Evolutionary conservation across 2,888 invertebrate genomes (phyloP).

Genomic region (Mylabris sibirica): DNA sequence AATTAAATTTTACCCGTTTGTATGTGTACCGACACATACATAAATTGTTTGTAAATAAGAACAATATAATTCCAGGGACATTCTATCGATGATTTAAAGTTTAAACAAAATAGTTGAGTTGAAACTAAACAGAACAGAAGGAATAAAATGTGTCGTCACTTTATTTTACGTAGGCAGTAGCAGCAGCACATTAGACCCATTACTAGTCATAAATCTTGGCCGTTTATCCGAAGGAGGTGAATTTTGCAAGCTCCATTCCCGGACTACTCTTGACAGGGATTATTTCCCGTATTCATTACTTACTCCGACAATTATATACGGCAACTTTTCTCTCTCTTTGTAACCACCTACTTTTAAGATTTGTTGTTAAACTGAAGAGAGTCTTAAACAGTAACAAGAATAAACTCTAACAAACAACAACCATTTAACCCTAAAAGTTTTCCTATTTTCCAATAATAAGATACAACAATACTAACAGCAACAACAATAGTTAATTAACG

Average conservation of each 20-base stretch:
- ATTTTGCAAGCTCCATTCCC: conserved; percentile 62
- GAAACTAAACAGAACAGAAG: neutral
- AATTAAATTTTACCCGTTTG: neutral
- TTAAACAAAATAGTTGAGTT: no score
- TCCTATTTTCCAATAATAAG: conserved; percentile 9
- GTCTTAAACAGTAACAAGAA: conserved; percentile 2
- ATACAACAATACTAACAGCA: conserved; percentile 3
- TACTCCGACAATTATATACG: conserved; percentile 64
- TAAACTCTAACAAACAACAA: conserved; percentile 6
- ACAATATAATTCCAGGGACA: neutral
- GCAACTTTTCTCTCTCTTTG: conserved; percentile 46
- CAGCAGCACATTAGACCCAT: conserved; percentile 64
- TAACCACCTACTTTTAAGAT: conserved; percentile 20
- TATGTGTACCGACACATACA: neutral
- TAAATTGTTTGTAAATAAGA: neutral
- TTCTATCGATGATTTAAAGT: no score
- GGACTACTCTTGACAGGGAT: conserved; percentile 66
- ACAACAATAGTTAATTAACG: conserved; percentile 1
- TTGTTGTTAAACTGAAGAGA: neutral
- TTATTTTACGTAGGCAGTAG: conserved; percentile 61
- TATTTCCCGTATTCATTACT: conserved; percentile 56
- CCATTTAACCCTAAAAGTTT: conserved; percentile 4
- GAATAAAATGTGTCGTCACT: conserved; percentile 7
- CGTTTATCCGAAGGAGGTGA: conserved; percentile 64
- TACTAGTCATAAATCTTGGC: conserved; percentile 67